These are phyloP conservation scores for Leptobrachium ailaonicum DNA, from an alignment of 2,113 vertebrate species.

Conservation along the genomic window DNA sequence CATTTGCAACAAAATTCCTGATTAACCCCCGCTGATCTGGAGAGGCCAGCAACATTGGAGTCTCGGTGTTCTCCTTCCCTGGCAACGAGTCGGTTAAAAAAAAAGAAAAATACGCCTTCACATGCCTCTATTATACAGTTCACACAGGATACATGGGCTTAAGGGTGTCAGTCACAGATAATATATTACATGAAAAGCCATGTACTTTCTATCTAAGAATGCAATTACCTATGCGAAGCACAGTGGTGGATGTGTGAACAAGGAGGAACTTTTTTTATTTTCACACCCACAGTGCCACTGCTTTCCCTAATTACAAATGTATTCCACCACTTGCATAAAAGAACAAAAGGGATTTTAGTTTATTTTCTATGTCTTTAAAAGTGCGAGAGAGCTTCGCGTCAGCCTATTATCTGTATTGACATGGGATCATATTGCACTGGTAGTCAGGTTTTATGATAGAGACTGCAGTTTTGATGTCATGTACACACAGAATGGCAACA, in stretches of 20 bases:
- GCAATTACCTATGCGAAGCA: conserved; percentile 44
- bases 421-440: background rate
- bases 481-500: too few relatives aligned
- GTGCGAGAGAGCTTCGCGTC: background rate
- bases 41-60: background rate
- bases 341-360: background rate
- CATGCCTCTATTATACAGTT: conserved; percentile 46
- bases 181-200: conserved; percentile 47
- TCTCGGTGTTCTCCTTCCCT: background rate
- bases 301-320: conserved; percentile 36
- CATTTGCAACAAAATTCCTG: conserved; percentile 31
- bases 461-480: background rate
- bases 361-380: background rate
- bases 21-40: conserved; percentile 17
- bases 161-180: conserved; percentile 50
- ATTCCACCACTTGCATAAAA: conserved; percentile 6
- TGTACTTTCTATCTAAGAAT: conserved; percentile 49
- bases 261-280: conserved; percentile 27
- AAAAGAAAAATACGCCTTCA: conserved; percentile 39
- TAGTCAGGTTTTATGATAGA: background rate
- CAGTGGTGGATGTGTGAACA: conserved; percentile 36
- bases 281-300: conserved; percentile 25
- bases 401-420: background rate
- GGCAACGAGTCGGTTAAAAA: conserved; percentile 36
- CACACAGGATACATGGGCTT: conserved; percentile 50